Conservation (phyloP, 2,888 invertebrate genomes). For the Apomyelois bistriatella region DNA sequence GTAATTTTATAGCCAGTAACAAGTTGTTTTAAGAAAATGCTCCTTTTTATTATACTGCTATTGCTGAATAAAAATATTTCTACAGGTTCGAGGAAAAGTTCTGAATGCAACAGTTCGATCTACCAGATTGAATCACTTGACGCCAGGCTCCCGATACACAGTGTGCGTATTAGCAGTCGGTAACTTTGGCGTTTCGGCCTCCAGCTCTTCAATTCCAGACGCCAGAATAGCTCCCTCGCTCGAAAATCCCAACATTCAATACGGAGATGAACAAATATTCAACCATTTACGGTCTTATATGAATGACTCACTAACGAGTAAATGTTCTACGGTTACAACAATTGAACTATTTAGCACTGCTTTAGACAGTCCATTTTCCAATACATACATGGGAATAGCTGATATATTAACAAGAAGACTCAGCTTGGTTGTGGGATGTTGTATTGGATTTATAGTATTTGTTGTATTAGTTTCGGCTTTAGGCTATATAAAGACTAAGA, state of each 20-base stretch:
- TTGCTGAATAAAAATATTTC: slow-evolving; percentile 17
- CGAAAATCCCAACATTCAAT: slow-evolving; percentile 59
- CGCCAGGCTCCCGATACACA: slow-evolving; percentile 89
- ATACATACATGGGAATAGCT: slow-evolving; percentile 84
- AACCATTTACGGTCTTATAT: slow-evolving; percentile 58
- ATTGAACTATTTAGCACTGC: slow-evolving; percentile 85
- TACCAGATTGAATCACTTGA: slow-evolving; percentile 86
- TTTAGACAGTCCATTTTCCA: slow-evolving; percentile 77
- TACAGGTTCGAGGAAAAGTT: slow-evolving; percentile 87
- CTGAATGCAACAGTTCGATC: slow-evolving; percentile 87
- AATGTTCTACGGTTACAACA: slow-evolving; percentile 88
- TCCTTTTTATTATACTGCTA: neutral
- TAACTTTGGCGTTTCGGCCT: slow-evolving; percentile 76
- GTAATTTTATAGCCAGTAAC: too few species aligned
- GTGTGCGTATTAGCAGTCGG: slow-evolving; percentile 94
- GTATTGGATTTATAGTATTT: slow-evolving; percentile 92
- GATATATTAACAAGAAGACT: slow-evolving; percentile 89
- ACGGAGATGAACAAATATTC: slow-evolving; percentile 82
- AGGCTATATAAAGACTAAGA: slow-evolving; percentile 91
- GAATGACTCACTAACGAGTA: slow-evolving; percentile 86
- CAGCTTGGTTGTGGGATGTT: slow-evolving; percentile 92
- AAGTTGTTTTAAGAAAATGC: too few species aligned
- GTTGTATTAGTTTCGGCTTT: slow-evolving; percentile 90
- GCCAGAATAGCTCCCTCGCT: slow-evolving; percentile 70
- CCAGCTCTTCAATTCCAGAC: slow-evolving; percentile 67